Conservation (phyloP, 2,113 vertebrate genomes). For the Saccopteryx bilineata region DNA sequence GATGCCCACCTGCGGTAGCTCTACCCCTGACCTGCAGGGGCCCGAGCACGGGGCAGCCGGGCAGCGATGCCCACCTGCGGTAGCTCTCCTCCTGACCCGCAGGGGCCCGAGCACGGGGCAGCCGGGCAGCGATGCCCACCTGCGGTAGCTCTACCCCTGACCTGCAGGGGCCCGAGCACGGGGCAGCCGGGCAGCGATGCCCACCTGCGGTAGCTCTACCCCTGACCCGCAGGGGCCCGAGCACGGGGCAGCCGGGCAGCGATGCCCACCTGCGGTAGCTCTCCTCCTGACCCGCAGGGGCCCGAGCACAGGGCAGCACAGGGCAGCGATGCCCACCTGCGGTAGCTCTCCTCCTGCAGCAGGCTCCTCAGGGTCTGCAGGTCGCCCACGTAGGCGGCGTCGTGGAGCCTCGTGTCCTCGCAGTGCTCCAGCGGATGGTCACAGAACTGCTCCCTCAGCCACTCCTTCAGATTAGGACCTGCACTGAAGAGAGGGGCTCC, state of each 20-base stretch:
- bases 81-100: too few species aligned
- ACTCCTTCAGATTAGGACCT: conserved; percentile 96
- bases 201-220: conserved; percentile 88
- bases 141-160: conserved; percentile 88
- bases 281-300: conserved; percentile 85
- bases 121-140: too few species aligned
- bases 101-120: too few species aligned
- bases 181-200: too few species aligned
- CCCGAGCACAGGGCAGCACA: too few species aligned
- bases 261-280: conserved; percentile 86
- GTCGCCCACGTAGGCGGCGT: conserved; percentile 95
- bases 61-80: too few species aligned
- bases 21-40: too few species aligned
- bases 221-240: too few species aligned
- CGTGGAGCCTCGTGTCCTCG: conserved; percentile 95
- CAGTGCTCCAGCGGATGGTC: conserved; percentile 94
- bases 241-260: too few species aligned
- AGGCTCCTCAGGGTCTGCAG: conserved; percentile 93
- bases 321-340: background rate
- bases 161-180: too few species aligned
- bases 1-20: too few species aligned
- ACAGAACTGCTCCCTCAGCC: conserved; percentile 96
- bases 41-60: too few species aligned
- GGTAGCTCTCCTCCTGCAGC: conserved; percentile 94
- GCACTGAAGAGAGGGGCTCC: conserved; percentile 83